Conservation (phyloP, 2,113 vertebrate genomes). For the Saccopteryx leptura region DNA sequence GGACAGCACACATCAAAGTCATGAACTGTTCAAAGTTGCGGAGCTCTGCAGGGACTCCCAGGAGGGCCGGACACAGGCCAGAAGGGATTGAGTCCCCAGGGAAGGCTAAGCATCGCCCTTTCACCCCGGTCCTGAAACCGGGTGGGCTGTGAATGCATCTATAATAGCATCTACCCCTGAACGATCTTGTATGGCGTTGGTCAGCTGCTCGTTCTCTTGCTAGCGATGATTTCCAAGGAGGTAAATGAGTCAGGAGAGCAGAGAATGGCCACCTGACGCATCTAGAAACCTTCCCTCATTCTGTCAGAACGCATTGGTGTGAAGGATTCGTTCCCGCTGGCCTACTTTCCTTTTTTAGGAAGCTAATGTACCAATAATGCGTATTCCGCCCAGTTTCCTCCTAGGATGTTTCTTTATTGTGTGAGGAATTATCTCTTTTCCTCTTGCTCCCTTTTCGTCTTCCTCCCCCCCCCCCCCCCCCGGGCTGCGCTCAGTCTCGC, state of each 20-base stretch:
- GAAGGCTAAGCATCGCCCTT: rapidly evolving
- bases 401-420: not conserved
- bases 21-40: rapidly evolving
- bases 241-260: not conserved
- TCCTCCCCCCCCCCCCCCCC: not conserved
- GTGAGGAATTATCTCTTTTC: not conserved
- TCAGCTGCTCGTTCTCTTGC: not conserved
- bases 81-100: rapidly evolving
- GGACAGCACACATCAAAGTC: too few relatives aligned
- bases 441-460: not conserved
- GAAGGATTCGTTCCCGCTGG: not conserved
- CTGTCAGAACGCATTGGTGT: not conserved
- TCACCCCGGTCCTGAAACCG: not conserved
- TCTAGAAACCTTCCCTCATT: not conserved
- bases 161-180: not conserved
- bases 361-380: not conserved
- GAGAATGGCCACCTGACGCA: not conserved
- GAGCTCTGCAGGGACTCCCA: rapidly evolving
- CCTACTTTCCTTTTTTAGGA: not conserved
- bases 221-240: not conserved
- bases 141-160: rapidly evolving
- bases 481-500: not conserved
- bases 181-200: not conserved
- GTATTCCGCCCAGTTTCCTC: not conserved
- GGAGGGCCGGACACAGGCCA: not conserved